Conservation (phyloP, 2,888 invertebrate genomes). For the Anthoptus insignis region DNA sequence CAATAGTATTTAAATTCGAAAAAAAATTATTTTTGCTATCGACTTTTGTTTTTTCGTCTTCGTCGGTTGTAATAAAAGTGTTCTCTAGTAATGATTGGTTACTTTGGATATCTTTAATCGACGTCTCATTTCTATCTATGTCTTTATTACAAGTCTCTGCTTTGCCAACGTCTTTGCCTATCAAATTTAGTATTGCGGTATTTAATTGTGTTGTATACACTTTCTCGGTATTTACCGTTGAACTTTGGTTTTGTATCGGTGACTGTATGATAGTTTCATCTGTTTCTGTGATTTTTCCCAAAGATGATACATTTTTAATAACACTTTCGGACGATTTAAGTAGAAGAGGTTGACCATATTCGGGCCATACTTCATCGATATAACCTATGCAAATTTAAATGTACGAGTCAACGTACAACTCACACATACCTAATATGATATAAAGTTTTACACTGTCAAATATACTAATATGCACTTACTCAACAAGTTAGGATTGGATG, state of each 20-base stretch:
- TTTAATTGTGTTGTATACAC: neutral
- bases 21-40: neutral
- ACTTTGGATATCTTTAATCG: neutral
- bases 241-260: neutral
- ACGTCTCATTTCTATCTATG: neutral
- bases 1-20: neutral
- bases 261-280: constrained; percentile 52
- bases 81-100: neutral
- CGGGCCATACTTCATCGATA: constrained; percentile 73
- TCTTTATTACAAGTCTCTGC: too few species aligned
- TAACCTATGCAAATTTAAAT: constrained; percentile 19
- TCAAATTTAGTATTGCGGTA: neutral
- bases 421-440: neutral
- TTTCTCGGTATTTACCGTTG: neutral
- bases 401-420: neutral
- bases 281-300: constrained; percentile 68
- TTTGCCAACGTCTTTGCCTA: too few species aligned
- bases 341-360: constrained; percentile 51
- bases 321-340: constrained; percentile 64
- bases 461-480: constrained; percentile 58
- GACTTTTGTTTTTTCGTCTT: neutral
- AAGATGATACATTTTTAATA: constrained; percentile 68
- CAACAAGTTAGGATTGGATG: constrained; percentile 63
- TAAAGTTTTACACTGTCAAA: neutral
- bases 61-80: neutral